Percentiles rank a stretch among this genome's conserved stretches.
These are phyloP conservation scores for Pachycephus smyrnensis DNA, from an alignment of 2,888 invertebrate genomes.

Conservation along the genomic window DNA sequence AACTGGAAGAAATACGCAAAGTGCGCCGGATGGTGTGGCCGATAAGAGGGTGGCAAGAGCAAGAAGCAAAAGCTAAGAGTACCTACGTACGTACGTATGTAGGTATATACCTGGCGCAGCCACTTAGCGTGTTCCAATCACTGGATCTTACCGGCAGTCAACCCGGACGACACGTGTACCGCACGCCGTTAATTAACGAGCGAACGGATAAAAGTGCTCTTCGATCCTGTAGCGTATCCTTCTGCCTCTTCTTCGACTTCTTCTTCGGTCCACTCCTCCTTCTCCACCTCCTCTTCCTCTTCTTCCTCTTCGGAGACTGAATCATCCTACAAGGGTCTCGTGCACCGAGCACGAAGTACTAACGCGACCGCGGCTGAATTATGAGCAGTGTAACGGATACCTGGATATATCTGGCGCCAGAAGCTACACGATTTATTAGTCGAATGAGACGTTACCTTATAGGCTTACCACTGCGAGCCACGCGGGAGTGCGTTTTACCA, in stretches of 20 bases:
- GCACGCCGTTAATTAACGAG: conserved; percentile 24
- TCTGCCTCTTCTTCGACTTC: neutral
- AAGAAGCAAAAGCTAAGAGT: neutral
- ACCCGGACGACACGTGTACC: conserved; percentile 19
- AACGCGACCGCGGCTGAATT: conserved; percentile 12
- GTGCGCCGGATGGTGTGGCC: neutral
- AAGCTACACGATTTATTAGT: conserved; percentile 12
- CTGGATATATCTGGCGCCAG: conserved; percentile 23
- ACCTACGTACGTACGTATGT: neutral
- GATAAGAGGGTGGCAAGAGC: neutral
- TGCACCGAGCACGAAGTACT: neutral
- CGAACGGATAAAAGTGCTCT: conserved; percentile 14
- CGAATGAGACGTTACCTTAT: conserved; percentile 11
- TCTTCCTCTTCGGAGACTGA: neutral
- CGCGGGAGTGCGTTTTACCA: neutral
- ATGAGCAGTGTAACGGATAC: conserved; percentile 21
- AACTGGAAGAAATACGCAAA: conserved; percentile 13
- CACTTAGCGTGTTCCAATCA: conserved; percentile 6
- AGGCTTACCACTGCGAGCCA: neutral
- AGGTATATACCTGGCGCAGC: neutral
- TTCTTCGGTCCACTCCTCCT: neutral
- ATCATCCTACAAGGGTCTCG: neutral
- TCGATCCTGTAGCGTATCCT: neutral
- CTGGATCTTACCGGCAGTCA: neutral
- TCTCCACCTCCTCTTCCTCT: too few species aligned